Base-by-base conservation (phyloP, 2,888 invertebrate species). In the Pachycephus smyrnensis region DNA sequence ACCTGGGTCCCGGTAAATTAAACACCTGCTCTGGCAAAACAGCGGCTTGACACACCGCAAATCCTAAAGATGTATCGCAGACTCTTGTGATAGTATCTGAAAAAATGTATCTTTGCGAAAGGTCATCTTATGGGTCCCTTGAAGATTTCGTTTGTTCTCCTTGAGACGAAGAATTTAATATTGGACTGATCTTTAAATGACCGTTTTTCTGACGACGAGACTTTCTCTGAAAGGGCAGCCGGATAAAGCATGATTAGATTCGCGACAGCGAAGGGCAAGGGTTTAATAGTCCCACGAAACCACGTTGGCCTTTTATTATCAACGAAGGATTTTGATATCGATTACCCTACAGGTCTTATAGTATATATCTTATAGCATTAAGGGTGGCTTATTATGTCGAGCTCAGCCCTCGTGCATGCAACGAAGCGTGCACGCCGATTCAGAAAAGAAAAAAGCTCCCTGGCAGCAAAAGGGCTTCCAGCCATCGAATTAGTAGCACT, bases 11-110 rank as follows among this genome's bases (percentile, higher is more conserved):
- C 82, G 88, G 85, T 88, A 89, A 89, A 88, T 89, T 88, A 89
- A 88, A 88, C 88, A 88, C 86, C 87, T 86, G 86, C 87, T 87
- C 82, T 83, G 86, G 86, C 85, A 86, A 85, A 87, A 88, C 85
- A 83, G 83, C 55, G 55, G 55, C 55, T 55, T 55, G 55, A 55
- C 55, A 55, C 55, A 55, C 23, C 15, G 55, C 23, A 9, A 55
- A 55, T 55, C 23, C 55, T 55, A 4, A 6, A 55, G 23, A 55
- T 15, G 55, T 9, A 23, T 55, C 23, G 55, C 55, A 55, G 55
- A 9, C 55, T 55, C 55, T 23, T 55, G 23, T 6, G 2, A 23
- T 55, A 4, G 0, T 23, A 23, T 55, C 55, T 2, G 23, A 55
- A 9, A 23, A 55, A 6, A 0, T 1, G 0, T 23, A 23, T 23